Percentiles rank a stretch among this genome's conserved stretches.
These are phyloP conservation scores for Probosciger aterrimus DNA, from an alignment of 2,113 vertebrate species.

Conservation along the genomic window DNA sequence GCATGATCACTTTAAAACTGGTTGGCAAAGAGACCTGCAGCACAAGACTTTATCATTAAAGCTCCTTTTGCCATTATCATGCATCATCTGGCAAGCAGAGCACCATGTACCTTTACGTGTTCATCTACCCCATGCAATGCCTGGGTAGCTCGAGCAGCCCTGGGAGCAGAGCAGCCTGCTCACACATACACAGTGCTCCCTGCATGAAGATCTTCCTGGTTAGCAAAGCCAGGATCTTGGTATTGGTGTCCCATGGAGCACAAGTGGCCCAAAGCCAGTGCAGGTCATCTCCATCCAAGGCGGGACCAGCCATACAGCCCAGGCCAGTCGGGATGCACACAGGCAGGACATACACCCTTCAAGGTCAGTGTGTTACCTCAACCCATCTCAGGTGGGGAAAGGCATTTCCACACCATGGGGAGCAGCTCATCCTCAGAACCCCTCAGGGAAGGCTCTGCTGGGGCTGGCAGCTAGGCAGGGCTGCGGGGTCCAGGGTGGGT, in stretches of 20 bases:
- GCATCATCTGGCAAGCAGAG: background rate
- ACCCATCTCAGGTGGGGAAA: background rate
- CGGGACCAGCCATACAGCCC: rapidly evolving
- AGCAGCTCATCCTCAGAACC: background rate
- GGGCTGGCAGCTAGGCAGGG: background rate
- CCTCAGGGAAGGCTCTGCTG: background rate
- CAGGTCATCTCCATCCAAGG: background rate
- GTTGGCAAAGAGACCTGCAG: background rate
- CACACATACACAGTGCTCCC: rapidly evolving
- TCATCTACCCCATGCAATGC: background rate
- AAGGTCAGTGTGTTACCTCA: background rate
- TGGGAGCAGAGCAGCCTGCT: background rate
- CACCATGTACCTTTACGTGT: background rate
- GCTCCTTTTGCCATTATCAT: rapidly evolving
- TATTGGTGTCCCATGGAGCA: background rate
- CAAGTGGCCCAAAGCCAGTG: background rate
- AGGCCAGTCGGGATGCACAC: background rate
- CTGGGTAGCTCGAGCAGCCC: background rate
- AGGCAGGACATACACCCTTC: rapidly evolving
- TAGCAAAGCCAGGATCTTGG: background rate
- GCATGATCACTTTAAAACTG: background rate
- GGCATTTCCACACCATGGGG: rapidly evolving
- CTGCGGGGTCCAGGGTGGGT: rapidly evolving
- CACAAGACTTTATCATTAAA: background rate
- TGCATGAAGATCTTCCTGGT: rapidly evolving